Percentiles rank a stretch among this genome's conserved stretches.
phyloP scores from a whole-genome alignment of 2,113 vertebrate species.

The Ciconia boyciana region DNA sequence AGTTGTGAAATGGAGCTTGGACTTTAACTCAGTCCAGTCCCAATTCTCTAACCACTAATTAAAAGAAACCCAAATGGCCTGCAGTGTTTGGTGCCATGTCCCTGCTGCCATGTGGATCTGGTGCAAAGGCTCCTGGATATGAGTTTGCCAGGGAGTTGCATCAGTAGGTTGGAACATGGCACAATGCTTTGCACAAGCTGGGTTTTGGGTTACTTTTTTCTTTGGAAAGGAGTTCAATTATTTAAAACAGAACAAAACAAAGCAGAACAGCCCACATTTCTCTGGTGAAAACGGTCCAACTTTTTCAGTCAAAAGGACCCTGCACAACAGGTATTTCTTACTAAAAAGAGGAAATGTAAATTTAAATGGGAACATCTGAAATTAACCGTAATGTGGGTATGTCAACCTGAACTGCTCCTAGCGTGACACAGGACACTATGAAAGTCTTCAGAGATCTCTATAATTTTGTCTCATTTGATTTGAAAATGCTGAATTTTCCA shows the following conservation, averaged over 20 bases:
- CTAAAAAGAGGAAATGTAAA: neutral
- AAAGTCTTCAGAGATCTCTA: neutral
- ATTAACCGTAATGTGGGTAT: neutral
- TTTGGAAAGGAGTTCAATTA: neutral
- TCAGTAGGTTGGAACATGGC: neutral
- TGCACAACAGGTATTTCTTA: neutral
- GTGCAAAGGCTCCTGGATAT: neutral
- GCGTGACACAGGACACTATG: neutral
- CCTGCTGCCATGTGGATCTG: slow-evolving; percentile 2
- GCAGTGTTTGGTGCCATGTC: neutral
- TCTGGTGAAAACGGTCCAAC: neutral
- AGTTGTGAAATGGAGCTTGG: slow-evolving; percentile 55
- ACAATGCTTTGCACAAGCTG: neutral
- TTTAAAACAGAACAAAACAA: slow-evolving; percentile 1
- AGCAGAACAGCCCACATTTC: neutral
- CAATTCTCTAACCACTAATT: slow-evolving; percentile 32
- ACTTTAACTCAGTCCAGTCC: neutral
- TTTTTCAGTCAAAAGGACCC: neutral
- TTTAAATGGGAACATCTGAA: neutral
- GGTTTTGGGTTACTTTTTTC: neutral
- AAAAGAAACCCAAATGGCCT: neutral
- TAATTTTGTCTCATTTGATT: neutral
- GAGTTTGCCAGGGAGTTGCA: slow-evolving; percentile 22
- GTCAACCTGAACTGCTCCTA: neutral
- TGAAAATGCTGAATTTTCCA: neutral